Evolutionary conservation across 2,888 invertebrate species (phyloP).

Genomic region (Pachliopta kotzebuea): DNA sequence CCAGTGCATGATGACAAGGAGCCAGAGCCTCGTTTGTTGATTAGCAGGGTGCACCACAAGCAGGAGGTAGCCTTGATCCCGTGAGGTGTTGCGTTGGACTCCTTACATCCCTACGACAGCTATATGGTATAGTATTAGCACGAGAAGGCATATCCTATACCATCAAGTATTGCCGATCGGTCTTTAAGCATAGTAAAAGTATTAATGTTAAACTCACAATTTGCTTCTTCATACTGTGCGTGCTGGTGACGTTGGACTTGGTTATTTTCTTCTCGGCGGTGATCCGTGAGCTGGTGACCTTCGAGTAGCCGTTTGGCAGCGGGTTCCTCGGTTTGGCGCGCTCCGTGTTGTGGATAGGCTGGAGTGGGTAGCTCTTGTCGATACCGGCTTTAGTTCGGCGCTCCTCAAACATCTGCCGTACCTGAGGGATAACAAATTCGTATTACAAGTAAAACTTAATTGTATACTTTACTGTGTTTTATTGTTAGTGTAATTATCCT

Average conservation of each 20-base stretch:
- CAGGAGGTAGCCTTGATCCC: no score
- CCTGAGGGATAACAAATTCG: conserved; percentile 59
- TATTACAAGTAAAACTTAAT: neutral
- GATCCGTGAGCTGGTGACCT: conserved; percentile 48
- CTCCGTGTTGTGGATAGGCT: conserved; percentile 84
- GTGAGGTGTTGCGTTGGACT: no score
- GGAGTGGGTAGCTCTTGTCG: conserved; percentile 90
- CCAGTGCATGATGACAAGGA: no score
- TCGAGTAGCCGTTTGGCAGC: conserved; percentile 61
- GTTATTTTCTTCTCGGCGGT: conserved; percentile 49
- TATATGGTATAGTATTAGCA: no score
- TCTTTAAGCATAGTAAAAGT: no score
- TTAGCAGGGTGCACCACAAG: no score
- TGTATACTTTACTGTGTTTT: neutral
- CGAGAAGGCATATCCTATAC: no score
- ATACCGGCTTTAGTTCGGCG: conserved; percentile 87
- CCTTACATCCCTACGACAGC: no score
- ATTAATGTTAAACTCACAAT: conserved; percentile 40
- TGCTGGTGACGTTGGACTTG: conserved; percentile 45
- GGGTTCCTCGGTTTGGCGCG: conserved; percentile 50
- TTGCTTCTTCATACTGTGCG: conserved; percentile 57
- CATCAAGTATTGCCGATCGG: no score
- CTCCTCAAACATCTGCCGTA: conserved; percentile 93
- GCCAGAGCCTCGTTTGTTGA: no score
- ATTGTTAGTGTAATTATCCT: no score